Conservation (phyloP, 2,888 invertebrate species). For the Meta bourneti region DNA sequence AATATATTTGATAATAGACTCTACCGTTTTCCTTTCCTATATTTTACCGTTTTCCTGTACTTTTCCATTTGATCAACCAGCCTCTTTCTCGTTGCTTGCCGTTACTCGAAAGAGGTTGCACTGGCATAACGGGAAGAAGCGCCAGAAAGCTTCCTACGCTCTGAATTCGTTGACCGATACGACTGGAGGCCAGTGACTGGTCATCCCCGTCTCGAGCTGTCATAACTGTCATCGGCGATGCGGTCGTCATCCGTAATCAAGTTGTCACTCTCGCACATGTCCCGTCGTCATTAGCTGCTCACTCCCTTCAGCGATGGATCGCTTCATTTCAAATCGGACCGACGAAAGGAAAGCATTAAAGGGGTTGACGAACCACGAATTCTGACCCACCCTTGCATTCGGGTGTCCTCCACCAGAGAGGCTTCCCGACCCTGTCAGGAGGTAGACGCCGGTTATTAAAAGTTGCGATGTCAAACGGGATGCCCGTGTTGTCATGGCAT, state of each 20-base stretch:
- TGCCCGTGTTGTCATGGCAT: background rate
- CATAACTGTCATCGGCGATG: constrained; percentile 53
- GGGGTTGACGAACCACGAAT: background rate
- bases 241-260: constrained; percentile 54
- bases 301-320: constrained; percentile 38
- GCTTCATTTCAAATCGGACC: background rate
- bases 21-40: too few relatives aligned
- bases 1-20: too few relatives aligned
- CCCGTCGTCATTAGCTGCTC: constrained; percentile 10
- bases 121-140: too few relatives aligned
- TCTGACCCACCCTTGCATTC: background rate
- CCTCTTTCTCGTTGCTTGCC: too few relatives aligned
- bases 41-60: too few relatives aligned
- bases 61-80: too few relatives aligned
- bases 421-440: background rate
- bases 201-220: constrained; percentile 15
- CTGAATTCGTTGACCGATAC: too few relatives aligned
- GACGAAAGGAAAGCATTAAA: background rate
- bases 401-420: too few relatives aligned
- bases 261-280: constrained; percentile 45
- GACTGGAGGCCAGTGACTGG: constrained; percentile 6
- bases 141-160: too few relatives aligned
- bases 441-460: background rate
- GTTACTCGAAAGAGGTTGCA: too few relatives aligned
- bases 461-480: background rate